Evolutionary conservation across 2,888 invertebrate genomes (phyloP).

Genomic region (Andrena flavipes): DNA sequence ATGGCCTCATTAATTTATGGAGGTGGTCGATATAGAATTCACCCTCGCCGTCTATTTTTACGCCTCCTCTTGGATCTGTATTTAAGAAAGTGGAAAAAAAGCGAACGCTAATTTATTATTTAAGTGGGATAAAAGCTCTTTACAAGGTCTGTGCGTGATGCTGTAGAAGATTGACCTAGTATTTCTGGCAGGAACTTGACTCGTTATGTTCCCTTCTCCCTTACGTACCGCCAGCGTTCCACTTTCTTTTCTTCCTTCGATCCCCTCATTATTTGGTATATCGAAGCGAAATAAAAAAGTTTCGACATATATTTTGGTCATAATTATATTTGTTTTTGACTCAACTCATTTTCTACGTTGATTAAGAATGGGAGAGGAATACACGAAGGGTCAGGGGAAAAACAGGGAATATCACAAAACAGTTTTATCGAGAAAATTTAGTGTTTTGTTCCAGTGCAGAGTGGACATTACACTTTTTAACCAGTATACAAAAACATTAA

Average conservation of each 20-base stretch:
- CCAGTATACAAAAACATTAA: too few species aligned
- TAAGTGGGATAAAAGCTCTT: not conserved
- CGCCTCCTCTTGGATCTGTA: not conserved
- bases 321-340: not conserved
- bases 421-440: too few species aligned
- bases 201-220: not conserved
- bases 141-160: not conserved
- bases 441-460: too few species aligned
- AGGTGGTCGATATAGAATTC: not conserved
- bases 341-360: not conserved
- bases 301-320: not conserved
- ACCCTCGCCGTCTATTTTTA: not conserved
- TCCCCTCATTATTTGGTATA: not conserved
- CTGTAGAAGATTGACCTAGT: not conserved
- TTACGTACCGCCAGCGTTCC: not conserved
- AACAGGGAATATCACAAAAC: not conserved
- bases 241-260: not conserved
- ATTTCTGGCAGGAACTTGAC: not conserved
- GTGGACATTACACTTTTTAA: too few species aligned
- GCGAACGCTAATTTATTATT: not conserved
- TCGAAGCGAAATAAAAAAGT: not conserved
- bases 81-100: not conserved
- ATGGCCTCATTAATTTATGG: not conserved
- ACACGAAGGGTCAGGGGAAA: not conserved
- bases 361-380: not conserved